phyloP scores from a whole-genome alignment of 2,113 vertebrate species.

The Zapus hudsonius region DNA sequence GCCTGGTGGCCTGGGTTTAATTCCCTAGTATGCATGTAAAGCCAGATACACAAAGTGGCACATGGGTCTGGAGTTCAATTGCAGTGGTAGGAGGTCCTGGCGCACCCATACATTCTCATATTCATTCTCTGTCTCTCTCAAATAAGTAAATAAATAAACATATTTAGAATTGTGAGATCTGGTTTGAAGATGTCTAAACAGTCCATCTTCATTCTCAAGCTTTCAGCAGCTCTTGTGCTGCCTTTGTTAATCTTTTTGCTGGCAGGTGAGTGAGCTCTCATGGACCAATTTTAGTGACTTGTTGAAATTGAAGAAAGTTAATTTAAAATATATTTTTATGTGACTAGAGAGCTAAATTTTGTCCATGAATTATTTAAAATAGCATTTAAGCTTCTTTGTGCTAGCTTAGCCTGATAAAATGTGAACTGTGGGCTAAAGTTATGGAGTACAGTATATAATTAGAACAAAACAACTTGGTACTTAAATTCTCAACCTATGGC shows the following conservation, averaged over 20 bases:
- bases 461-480: conserved; percentile 27
- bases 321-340: conserved; percentile 40
- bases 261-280: conserved; percentile 29
- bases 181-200: conserved; percentile 24
- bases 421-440: background rate
- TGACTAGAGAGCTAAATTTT: conserved; percentile 43
- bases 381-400: conserved; percentile 13
- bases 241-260: conserved; percentile 40
- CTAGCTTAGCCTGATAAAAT: conserved; percentile 36
- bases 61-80: too few relatives aligned
- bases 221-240: background rate
- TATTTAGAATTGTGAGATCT: conserved; percentile 16
- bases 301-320: conserved; percentile 48
- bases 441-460: background rate
- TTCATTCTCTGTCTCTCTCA: too few relatives aligned
- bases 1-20: too few relatives aligned
- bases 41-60: too few relatives aligned
- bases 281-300: conserved; percentile 33
- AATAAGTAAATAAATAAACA: too few relatives aligned
- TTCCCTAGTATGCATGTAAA: too few relatives aligned
- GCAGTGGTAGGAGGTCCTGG: too few relatives aligned
- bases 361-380: conserved; percentile 33
- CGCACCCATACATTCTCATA: too few relatives aligned
- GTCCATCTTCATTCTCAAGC: background rate
- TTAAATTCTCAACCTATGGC: too few relatives aligned